These are phyloP conservation scores for Kuschelorhynchus macadamiae DNA, from an alignment of 2,888 invertebrate species.

Conservation along the genomic window DNA sequence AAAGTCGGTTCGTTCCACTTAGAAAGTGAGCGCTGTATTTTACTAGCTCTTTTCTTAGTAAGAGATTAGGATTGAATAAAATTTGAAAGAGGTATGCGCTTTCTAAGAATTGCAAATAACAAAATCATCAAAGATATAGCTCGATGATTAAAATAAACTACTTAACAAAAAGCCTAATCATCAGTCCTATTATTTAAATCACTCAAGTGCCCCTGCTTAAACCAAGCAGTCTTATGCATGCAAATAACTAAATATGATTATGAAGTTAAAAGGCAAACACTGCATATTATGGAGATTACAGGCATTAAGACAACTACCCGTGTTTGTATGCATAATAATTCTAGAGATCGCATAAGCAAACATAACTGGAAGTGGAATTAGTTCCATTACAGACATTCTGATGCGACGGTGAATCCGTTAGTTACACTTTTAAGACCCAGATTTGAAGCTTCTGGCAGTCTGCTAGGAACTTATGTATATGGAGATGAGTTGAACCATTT, in stretches of 20 bases:
- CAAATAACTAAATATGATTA: background rate
- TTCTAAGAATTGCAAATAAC: too few relatives aligned
- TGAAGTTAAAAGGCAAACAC: background rate
- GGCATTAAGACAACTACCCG: conserved; percentile 8
- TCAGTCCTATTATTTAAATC: too few relatives aligned
- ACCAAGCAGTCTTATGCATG: background rate
- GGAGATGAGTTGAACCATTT: too few relatives aligned
- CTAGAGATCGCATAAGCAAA: conserved; percentile 18
- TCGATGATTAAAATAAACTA: too few relatives aligned
- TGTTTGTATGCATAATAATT: conserved; percentile 20
- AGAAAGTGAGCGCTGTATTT: too few relatives aligned
- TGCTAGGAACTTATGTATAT: background rate
- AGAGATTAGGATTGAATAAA: too few relatives aligned
- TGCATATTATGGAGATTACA: background rate
- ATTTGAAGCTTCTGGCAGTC: background rate
- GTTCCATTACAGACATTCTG: conserved; percentile 11
- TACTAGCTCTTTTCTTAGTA: too few relatives aligned
- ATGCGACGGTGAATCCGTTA: conserved; percentile 10
- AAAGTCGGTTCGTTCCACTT: too few relatives aligned
- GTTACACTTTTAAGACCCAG: background rate
- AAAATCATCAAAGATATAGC: too few relatives aligned
- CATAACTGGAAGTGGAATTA: conserved; percentile 30
- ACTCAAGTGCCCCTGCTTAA: background rate
- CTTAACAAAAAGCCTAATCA: too few relatives aligned
- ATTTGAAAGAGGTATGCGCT: too few relatives aligned